Conservation (phyloP, 30 jellyfish, hydroid and myxozoan species). For the Aurelia sp. region DNA sequence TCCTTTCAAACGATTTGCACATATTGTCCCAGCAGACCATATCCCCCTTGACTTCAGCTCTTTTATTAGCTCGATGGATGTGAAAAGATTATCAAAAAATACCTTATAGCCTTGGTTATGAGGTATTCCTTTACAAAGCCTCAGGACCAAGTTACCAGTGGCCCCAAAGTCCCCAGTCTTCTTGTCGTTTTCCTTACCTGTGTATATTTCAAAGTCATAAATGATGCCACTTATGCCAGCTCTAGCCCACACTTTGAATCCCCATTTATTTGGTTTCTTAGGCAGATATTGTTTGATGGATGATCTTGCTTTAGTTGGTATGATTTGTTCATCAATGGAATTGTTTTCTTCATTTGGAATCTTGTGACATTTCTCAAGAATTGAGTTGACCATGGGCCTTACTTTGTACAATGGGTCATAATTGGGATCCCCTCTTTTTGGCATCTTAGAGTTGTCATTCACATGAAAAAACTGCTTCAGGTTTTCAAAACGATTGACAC, state of each 20-base stretch:
- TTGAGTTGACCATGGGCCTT: conserved; percentile 15
- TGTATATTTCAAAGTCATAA: no score
- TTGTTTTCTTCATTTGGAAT: conserved; percentile 7
- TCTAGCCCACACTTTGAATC: conserved; percentile 41
- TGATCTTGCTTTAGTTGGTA: conserved; percentile 33
- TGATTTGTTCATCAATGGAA: conserved; percentile 50
- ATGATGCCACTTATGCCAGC: neutral
- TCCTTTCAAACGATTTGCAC: no score
- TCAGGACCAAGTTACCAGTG: no score
- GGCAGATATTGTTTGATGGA: conserved; percentile 52
- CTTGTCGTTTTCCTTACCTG: no score
- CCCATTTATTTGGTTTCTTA: conserved; percentile 41
- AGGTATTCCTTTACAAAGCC: no score
- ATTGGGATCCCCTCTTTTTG: conserved; percentile 13
- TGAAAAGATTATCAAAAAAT: no score
- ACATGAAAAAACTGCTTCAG: conserved; percentile 19
- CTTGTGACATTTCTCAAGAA: neutral
- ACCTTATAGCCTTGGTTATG: no score
- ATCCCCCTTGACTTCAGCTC: no score
- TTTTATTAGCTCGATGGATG: no score
- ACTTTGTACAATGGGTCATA: conserved; percentile 46
- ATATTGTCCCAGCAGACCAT: no score
- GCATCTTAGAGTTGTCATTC: neutral
- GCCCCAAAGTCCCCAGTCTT: no score
- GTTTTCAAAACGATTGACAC: conserved; percentile 13